phyloP scores from a whole-genome alignment of 2,797 vertebrate genomes.

The Mionectes olivaceus region DNA sequence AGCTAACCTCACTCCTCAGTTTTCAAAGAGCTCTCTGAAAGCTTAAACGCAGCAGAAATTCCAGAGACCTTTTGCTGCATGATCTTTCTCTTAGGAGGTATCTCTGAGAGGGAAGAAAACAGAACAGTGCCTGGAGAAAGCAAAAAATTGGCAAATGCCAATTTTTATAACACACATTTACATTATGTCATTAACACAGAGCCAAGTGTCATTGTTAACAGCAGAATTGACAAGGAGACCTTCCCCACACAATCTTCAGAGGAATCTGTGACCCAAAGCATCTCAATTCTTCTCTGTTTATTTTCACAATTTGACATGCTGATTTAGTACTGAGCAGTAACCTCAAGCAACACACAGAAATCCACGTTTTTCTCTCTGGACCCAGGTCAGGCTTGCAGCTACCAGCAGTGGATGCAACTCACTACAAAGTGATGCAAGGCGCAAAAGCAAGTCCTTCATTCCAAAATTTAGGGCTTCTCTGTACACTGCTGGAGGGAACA shows the following conservation, averaged over 20 bases:
- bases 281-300: not conserved
- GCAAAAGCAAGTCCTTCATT: not conserved
- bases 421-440: not conserved
- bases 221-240: not conserved
- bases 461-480: not conserved
- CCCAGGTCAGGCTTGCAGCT: not conserved
- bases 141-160: not conserved
- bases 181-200: not conserved
- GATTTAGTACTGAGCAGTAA: not conserved
- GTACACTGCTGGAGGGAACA: not conserved
- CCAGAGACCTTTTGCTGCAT: not conserved
- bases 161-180: not conserved
- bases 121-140: not conserved
- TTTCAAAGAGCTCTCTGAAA: not conserved
- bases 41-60: not conserved
- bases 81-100: not conserved
- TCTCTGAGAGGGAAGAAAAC: not conserved
- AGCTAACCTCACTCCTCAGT: not conserved
- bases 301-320: not conserved
- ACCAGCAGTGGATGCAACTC: rapidly evolving
- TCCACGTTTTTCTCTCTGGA: not conserved
- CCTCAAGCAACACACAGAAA: not conserved
- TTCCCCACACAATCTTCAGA: not conserved
- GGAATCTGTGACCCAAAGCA: not conserved
- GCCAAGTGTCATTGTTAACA: not conserved